Base-by-base conservation (phyloP, 30 jellyfish, hydroid and myxozoan genomes). In the Turritopsis rubra region DNA sequence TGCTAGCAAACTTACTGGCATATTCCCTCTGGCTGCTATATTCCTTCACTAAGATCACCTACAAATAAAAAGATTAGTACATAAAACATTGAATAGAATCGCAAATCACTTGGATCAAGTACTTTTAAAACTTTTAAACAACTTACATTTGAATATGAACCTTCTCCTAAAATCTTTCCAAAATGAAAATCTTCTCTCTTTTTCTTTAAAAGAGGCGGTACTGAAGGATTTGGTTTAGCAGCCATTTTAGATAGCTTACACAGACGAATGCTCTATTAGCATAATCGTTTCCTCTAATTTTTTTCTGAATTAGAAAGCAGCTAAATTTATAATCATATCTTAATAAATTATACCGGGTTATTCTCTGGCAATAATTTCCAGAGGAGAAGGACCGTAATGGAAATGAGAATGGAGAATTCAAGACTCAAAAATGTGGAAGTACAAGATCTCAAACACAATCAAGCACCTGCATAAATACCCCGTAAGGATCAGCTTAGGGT, bases 141-240 rank as follows among this genome's bases (percentile, higher is more conserved):
- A 85, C 90, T 74, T 75, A 93, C 99, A 54, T 90, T 83, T 16
- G 99, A 93, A 80, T 93, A 93, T 1, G 99, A 93, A 52, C 99
- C 99, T 89, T 93, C 99, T 7, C 99, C 99, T 70, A 93, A 85
- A 28, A 87, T 83, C 73, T 88, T 93, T 23, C 86, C 90, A 81
- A 93, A 89, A 4, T 81, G 81, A 84, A 88, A 93, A 86, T 93
- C 99, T 54, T 85, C 93, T 74, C 95, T 85, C 31, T 88, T 77
- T 66, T 93, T 88, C 87, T 93, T 93, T 20, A 22, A 8, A 68
- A 1, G 28, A 0, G 54, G 73, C 18, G 66, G 3, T 21, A 74
- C 83, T 41, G 66, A 41, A 13, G 60, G 60, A 41, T 41, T 41
- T 41, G 60, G 60, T 41, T 41, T 41, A 41, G 60, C 60, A 41